Conservation (phyloP, 2,113 vertebrate species). For the Gracilinanus agilis region DNA sequence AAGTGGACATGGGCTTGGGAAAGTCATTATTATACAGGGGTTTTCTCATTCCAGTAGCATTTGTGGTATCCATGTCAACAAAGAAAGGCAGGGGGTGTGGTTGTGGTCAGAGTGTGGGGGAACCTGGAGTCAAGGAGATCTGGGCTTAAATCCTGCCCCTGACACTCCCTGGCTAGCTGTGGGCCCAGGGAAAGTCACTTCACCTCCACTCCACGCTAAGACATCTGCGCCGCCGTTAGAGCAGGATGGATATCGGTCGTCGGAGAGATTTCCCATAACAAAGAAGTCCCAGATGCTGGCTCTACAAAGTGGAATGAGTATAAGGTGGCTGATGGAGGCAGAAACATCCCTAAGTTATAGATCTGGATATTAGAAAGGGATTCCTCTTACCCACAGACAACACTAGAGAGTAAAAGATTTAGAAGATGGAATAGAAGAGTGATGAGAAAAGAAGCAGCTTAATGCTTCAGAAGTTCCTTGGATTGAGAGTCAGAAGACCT, state of each 20-base stretch:
- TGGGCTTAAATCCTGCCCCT: neutral
- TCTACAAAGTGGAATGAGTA: neutral
- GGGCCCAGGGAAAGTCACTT: neutral
- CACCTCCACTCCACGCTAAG: neutral
- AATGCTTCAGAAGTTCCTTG: neutral
- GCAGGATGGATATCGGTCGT: neutral
- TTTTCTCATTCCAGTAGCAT: neutral
- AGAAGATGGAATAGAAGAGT: neutral
- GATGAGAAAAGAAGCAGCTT: neutral
- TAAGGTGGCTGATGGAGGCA: neutral
- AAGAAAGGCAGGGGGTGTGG: neutral
- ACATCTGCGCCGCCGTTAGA: neutral
- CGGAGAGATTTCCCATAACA: neutral
- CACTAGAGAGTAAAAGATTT: neutral
- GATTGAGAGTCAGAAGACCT: neutral
- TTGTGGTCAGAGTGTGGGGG: neutral
- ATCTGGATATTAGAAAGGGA: neutral
- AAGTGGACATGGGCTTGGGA: neutral
- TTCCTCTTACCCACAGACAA: neutral
- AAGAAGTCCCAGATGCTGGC: neutral
- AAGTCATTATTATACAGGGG: neutral
- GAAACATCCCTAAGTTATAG: neutral
- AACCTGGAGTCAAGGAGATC: neutral
- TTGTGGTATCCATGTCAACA: slow-evolving; percentile 2
- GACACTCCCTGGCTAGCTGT: neutral